A percentile compares a stretch with the other conserved stretches of the same genome.
phyloP scores from a whole-genome alignment of 2,797 vertebrate species.

The Semotilus atromaculatus region DNA sequence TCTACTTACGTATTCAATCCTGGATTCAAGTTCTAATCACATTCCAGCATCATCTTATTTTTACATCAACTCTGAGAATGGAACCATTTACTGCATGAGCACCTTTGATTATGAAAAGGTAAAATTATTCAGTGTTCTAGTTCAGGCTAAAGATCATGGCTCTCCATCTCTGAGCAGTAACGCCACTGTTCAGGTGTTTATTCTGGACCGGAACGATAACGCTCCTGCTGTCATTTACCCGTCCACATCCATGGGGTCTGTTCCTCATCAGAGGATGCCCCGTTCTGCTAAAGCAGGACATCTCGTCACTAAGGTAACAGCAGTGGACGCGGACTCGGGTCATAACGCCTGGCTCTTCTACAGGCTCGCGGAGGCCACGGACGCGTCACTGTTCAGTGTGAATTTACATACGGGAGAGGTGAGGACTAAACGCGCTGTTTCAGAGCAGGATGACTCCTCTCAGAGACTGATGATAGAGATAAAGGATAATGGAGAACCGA shows the following conservation, averaged over 20 bases:
- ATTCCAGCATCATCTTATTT: constrained; percentile 76
- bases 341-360: constrained; percentile 82
- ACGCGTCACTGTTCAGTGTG: constrained; percentile 71
- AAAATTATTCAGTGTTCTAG: constrained; percentile 71
- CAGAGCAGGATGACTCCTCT: constrained; percentile 69
- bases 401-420: constrained; percentile 74
- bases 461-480: constrained; percentile 71
- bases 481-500: constrained; percentile 69
- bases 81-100: constrained; percentile 72
- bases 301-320: constrained; percentile 72
- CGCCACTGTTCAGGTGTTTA: constrained; percentile 75
- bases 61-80: constrained; percentile 78
- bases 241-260: constrained; percentile 69
- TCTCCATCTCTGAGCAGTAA: constrained; percentile 73
- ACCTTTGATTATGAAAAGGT: constrained; percentile 74
- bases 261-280: constrained; percentile 73
- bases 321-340: constrained; percentile 78
- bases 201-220: constrained; percentile 80
- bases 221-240: constrained; percentile 77
- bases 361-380: constrained; percentile 71
- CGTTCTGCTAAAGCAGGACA: constrained; percentile 63
- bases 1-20: constrained; percentile 67
- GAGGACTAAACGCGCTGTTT: constrained; percentile 64
- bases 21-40: constrained; percentile 69
- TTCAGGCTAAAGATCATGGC: constrained; percentile 76